Percentiles rank a stretch among this genome's conserved stretches.
Conservation (phyloP, 2,888 invertebrate species). For the Campoletis raptor region DNA sequence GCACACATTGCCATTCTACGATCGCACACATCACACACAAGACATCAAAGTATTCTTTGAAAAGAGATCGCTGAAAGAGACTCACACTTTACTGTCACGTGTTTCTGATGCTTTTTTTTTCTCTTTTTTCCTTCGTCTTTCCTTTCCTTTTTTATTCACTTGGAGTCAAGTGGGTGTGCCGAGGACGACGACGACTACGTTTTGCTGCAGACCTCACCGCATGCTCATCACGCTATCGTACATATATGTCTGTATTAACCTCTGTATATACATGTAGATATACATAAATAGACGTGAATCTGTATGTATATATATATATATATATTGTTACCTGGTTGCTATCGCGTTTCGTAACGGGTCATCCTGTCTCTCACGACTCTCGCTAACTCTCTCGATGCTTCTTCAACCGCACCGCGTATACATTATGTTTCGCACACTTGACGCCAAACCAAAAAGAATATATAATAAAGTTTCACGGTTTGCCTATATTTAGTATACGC, state of each 20-base stretch:
- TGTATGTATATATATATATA: conserved; percentile 26
- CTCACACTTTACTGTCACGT: conserved; percentile 1
- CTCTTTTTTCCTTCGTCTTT: conserved; percentile 33
- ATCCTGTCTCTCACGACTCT: conserved; percentile 67
- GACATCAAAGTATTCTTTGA: neutral
- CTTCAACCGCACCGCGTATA: conserved; percentile 48
- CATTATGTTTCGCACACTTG: conserved; percentile 43
- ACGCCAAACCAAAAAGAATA: conserved; percentile 8
- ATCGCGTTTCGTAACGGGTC: conserved; percentile 66
- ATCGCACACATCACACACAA: conserved; percentile 7
- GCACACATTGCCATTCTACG: neutral
- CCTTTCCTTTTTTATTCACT: conserved; percentile 20
- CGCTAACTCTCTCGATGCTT: conserved; percentile 59
- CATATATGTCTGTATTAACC: conserved; percentile 18
- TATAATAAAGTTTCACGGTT: conserved; percentile 37
- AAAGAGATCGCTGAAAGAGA: conserved; percentile 39
- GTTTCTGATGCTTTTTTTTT: conserved; percentile 16
- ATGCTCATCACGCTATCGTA: conserved; percentile 53
- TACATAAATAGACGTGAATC: conserved; percentile 27
- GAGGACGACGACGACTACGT: conserved; percentile 57
- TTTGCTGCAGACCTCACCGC: conserved; percentile 51
- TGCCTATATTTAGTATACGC: neutral
- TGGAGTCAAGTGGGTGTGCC: conserved; percentile 64
- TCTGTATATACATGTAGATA: conserved; percentile 18
- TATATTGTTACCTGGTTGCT: conserved; percentile 56